Percentiles rank a stretch among this genome's conserved stretches.
phyloP scores from a whole-genome alignment of 1,140 invertebrate genomes.

The Diorhabda sublineata region DNA sequence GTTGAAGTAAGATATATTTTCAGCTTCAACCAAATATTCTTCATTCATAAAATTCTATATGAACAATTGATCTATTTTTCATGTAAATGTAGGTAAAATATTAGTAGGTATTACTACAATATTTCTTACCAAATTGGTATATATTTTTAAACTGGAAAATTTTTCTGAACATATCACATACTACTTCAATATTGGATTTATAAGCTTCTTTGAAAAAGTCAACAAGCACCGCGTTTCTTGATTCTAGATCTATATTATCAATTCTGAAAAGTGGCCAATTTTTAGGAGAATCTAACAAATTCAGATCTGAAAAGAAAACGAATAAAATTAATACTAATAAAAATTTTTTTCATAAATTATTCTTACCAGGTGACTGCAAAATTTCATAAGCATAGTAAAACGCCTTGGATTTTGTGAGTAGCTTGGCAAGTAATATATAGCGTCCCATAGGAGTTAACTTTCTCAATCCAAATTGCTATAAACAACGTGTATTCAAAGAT shows the following conservation, averaged over 20 bases:
- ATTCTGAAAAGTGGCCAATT: conserved; percentile 1
- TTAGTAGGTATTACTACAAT: neutral
- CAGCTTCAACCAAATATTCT: neutral
- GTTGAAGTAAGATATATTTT: neutral
- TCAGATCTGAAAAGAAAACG: conserved; percentile 3
- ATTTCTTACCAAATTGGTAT: neutral
- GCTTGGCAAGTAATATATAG: conserved; percentile 27
- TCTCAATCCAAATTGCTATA: too few relatives aligned
- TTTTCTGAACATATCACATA: neutral
- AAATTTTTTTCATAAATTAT: neutral
- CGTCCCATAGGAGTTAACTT: conserved; percentile 19
- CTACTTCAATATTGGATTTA: neutral
- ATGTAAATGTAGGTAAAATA: neutral
- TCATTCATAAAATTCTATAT: neutral
- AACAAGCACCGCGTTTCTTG: neutral
- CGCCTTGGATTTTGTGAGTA: conserved; percentile 7
- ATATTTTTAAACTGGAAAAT: neutral
- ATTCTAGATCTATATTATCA: neutral
- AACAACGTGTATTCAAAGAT: too few relatives aligned
- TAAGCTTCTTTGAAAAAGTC: neutral
- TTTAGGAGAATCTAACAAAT: neutral
- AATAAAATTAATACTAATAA: neutral
- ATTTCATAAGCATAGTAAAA: conserved; percentile 28
- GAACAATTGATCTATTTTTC: neutral
- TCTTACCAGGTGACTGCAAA: conserved; percentile 23